phyloP scores from a whole-genome alignment of 2,113 vertebrate genomes.

The Engystomops pustulosus region DNA sequence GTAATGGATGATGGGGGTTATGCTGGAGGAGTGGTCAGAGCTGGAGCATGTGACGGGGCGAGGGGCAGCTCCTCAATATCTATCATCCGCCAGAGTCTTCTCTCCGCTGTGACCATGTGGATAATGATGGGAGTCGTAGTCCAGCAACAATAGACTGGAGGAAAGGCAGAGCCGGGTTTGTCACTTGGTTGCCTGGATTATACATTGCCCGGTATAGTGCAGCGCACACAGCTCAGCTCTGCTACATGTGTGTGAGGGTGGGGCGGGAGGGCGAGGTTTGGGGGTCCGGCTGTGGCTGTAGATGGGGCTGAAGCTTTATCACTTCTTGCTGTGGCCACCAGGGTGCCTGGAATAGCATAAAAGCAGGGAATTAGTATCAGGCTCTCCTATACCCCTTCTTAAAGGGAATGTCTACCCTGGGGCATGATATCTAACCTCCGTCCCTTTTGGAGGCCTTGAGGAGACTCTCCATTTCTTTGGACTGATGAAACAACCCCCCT shows the following conservation, averaged over 20 bases:
- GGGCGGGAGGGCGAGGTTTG: too few relatives aligned
- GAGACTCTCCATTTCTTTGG: too few relatives aligned
- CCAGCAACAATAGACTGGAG: neutral
- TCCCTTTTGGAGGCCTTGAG: too few relatives aligned
- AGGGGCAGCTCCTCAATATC: neutral
- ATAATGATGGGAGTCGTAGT: neutral
- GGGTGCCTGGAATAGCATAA: too few relatives aligned
- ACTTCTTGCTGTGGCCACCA: too few relatives aligned
- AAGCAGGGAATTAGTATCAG: too few relatives aligned
- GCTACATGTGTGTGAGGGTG: neutral
- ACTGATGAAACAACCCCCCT: too few relatives aligned
- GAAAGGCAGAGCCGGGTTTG: neutral
- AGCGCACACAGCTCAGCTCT: neutral
- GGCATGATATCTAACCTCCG: too few relatives aligned
- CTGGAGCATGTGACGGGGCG: neutral
- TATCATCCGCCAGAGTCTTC: too few relatives aligned
- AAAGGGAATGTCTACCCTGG: too few relatives aligned
- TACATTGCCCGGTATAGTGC: neutral
- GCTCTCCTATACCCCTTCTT: too few relatives aligned
- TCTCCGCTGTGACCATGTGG: neutral
- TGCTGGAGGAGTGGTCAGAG: neutral
- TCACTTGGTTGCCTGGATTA: neutral
- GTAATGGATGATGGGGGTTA: neutral
- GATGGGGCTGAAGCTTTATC: slow-evolving; percentile 1
- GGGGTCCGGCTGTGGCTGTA: neutral